These are phyloP conservation scores for Melipona bicolor DNA, from an alignment of 2,888 invertebrate species.

Conservation along the genomic window DNA sequence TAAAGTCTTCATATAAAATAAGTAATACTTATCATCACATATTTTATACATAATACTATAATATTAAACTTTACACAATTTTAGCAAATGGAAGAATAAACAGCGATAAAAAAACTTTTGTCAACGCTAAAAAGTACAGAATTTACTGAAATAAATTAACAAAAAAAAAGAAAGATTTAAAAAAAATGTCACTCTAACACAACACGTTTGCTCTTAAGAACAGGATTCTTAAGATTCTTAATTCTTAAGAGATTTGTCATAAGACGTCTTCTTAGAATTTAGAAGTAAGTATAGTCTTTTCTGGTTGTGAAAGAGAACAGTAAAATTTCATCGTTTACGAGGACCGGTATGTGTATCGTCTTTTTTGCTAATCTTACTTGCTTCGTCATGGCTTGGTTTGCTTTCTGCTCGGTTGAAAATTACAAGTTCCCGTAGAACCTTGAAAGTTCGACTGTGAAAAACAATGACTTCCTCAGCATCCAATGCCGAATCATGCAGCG, in stretches of 20 bases:
- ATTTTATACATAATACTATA: not conserved
- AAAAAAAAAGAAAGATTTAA: not conserved
- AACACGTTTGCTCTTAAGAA: not conserved
- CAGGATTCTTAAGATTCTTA: not conserved
- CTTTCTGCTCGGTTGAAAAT: not conserved
- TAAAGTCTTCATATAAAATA: not conserved
- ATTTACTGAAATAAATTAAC: not conserved
- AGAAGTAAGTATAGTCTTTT: not conserved
- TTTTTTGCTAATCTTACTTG: too few relatives aligned
- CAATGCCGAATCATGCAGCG: not conserved
- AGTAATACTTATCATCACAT: not conserved
- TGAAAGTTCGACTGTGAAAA: conserved; percentile 9
- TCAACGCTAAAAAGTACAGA: not conserved
- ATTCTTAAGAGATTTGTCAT: not conserved
- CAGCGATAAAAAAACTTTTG: not conserved
- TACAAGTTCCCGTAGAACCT: conserved; percentile 15
- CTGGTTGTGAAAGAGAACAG: not conserved
- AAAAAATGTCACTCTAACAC: not conserved
- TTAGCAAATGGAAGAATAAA: not conserved
- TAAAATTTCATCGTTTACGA: not conserved
- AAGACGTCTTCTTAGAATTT: not conserved
- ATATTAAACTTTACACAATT: not conserved
- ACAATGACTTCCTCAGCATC: conserved; percentile 35
- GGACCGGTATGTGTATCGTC: too few relatives aligned
- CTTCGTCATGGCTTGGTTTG: not conserved